Evolutionary conservation across 2,888 invertebrate species (phyloP), one percentile per base, ranked within the genome.

Genomic region (Tiphia femorata): DNA sequence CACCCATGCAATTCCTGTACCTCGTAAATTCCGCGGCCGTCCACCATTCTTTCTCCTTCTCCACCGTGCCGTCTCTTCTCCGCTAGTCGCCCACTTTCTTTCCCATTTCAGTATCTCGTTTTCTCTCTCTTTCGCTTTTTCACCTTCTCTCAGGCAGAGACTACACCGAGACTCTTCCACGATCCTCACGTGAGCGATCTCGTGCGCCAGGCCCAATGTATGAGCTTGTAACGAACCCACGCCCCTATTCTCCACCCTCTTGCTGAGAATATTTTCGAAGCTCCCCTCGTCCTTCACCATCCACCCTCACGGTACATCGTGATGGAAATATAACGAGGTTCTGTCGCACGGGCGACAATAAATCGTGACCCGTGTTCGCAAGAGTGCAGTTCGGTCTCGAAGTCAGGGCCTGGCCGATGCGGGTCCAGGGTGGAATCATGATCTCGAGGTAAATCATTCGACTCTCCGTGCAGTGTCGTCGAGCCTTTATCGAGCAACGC

Each of bases 1-100:
- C 54, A 44, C 40, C 54, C 54, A 54, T 58, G 58, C 62, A 59
- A 62, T 59, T 59, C 52, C 54, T 51, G 30, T 47, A 50, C 58
- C 62, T 62, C 58, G 58, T 62, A 62, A 62, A 62, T 62, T 51
- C 50, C 50, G 49, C 40, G 42, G 6, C 27, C 37, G 30, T 54
- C 30, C 23, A 12, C 27, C 27, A 3, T 47, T 38, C 52, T 17
- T 33, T 52, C 49, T 41, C 19, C 52, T 30, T 37, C 44, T 23
- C 12, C 14, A 14, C 20, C 20, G 20, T 17, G n/a, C 16, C n/a
- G n/a, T n/a, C n/a, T n/a, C n/a, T 12, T 23, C 33, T 40, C 33
- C n/a, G 20, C 25, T 8, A 12, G 21, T 14, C 29, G 48, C 47
- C 48, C 23, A 27, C 37, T 20, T 52, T 27, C 6, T 35, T 12